Conservation (phyloP, 2,888 invertebrate species). For the Protula sp. region DNA sequence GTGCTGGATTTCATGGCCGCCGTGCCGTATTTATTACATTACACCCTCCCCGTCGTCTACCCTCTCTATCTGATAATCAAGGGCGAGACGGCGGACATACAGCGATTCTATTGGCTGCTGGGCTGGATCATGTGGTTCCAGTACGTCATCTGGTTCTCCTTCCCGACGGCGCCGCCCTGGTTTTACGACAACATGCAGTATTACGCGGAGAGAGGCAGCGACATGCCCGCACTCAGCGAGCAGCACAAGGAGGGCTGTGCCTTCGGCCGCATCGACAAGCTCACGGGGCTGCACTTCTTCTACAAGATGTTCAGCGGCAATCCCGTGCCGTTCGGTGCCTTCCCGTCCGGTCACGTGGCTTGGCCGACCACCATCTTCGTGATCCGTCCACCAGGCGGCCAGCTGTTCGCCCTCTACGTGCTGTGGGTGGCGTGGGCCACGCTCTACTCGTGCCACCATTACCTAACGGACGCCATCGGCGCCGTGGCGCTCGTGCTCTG, state of each 20-base stretch:
- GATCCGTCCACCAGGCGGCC: slow-evolving; percentile 6
- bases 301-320: slow-evolving; percentile 24
- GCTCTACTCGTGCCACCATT: slow-evolving; percentile 29
- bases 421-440: slow-evolving; percentile 27
- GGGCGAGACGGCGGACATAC: slow-evolving; percentile 5
- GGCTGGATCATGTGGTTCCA: slow-evolving; percentile 24
- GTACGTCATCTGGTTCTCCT: slow-evolving; percentile 23
- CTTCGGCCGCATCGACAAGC: slow-evolving; percentile 21
- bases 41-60: slow-evolving; percentile 20
- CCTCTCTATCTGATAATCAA: slow-evolving; percentile 15
- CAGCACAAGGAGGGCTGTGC: slow-evolving; percentile 26
- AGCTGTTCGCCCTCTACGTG: slow-evolving; percentile 17
- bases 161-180: slow-evolving; percentile 31
- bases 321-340: slow-evolving; percentile 27
- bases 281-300: slow-evolving; percentile 21
- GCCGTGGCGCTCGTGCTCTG: slow-evolving; percentile 12
- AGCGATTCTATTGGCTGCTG: slow-evolving; percentile 24
- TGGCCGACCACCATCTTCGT: slow-evolving; percentile 23
- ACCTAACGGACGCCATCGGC: slow-evolving; percentile 21
- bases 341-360: slow-evolving; percentile 29
- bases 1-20: slow-evolving; percentile 22
- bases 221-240: not conserved
- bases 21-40: slow-evolving; percentile 25
- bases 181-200: slow-evolving; percentile 14
- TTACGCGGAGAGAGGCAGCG: not conserved